Evolutionary conservation across 2,797 vertebrate species (phyloP).

Genomic region (Craterocephalus amniculus): DNA sequence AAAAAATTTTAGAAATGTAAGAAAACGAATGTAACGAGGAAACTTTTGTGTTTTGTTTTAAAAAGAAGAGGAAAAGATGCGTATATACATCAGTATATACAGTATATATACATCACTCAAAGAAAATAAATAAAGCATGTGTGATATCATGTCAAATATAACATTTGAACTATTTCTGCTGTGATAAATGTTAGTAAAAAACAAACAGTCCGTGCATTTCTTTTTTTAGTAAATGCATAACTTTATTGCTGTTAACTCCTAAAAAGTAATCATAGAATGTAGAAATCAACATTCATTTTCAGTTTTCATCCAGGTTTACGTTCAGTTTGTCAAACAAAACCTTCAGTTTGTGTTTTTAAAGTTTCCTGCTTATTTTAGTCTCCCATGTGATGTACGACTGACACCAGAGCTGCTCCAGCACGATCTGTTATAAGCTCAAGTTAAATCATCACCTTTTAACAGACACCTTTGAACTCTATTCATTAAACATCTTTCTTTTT

Average conservation of each 20-base stretch:
- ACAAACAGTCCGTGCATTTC: neutral
- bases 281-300: neutral
- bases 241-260: neutral
- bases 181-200: neutral
- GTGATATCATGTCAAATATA: neutral
- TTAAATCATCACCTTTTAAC: neutral
- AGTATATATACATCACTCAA: neutral
- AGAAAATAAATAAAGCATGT: neutral
- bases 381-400: neutral
- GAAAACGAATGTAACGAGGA: neutral
- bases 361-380: neutral
- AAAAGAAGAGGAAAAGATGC: neutral
- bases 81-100: too few species aligned
- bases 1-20: too few species aligned
- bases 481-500: constrained; percentile 32
- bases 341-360: neutral
- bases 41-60: neutral
- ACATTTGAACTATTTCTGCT: neutral
- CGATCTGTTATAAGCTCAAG: neutral
- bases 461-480: neutral
- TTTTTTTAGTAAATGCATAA: neutral
- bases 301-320: neutral
- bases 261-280: neutral
- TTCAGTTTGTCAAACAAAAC: neutral
- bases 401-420: neutral